A percentile compares a stretch with the other conserved stretches of the same genome.
Evolutionary conservation across 2,113 vertebrate genomes (phyloP).

Genomic region (Phoxinus phoxinus): DNA sequence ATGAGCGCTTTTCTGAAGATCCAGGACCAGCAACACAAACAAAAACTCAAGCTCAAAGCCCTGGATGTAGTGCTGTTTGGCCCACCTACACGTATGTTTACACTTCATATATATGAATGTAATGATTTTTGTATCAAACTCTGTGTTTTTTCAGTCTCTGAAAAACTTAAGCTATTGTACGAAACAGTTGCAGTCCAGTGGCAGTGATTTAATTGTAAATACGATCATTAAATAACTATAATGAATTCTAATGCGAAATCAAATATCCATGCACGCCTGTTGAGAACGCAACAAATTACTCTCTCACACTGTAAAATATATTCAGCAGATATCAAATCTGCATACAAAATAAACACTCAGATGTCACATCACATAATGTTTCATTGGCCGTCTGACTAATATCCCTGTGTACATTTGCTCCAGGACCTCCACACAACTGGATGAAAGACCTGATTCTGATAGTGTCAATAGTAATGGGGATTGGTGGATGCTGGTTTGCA

Average conservation of each 20-base stretch:
- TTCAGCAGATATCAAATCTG: not conserved
- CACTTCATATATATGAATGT: not conserved
- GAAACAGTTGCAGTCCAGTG: not conserved
- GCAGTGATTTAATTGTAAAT: not conserved
- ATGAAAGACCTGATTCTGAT: conserved; percentile 96
- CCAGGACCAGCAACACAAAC: conserved; percentile 93
- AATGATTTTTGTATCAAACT: not conserved
- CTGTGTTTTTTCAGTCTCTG: not conserved
- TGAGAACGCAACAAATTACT: not conserved
- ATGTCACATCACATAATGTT: not conserved
- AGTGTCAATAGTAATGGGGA: conserved; percentile 93
- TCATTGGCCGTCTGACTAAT: not conserved
- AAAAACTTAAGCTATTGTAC: not conserved
- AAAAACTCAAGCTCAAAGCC: conserved; percentile 96
- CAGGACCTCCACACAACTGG: conserved; percentile 96
- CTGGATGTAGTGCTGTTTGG: conserved; percentile 96
- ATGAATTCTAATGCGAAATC: not conserved
- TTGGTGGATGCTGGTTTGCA: conserved; percentile 97
- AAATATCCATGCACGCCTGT: not conserved
- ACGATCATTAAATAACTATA: not conserved
- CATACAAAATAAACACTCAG: not conserved
- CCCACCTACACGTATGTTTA: conserved; percentile 88
- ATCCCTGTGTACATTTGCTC: conserved; percentile 4
- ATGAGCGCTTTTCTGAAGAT: conserved; percentile 92
- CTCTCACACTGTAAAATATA: not conserved